These are phyloP conservation scores for Planiliza haematocheilus DNA, from an alignment of 2,113 vertebrate genomes.

Conservation along the genomic window DNA sequence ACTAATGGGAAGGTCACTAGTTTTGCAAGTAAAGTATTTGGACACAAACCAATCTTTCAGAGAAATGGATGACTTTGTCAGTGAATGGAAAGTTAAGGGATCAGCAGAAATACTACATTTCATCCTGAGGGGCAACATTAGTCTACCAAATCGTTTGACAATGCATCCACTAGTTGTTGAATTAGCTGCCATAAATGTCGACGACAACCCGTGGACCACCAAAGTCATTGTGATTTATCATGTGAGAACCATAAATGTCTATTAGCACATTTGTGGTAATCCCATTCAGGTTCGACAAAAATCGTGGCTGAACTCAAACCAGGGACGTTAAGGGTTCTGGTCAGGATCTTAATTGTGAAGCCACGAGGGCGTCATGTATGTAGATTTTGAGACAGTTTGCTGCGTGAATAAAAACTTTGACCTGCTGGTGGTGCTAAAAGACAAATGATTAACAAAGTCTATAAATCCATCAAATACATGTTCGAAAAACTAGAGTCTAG, in stretches of 20 bases:
- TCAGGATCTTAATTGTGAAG: not conserved
- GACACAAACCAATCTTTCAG: too few species aligned
- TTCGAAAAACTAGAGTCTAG: not conserved
- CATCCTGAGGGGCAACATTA: not conserved
- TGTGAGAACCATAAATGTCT: not conserved
- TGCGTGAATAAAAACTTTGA: not conserved
- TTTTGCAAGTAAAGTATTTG: too few species aligned
- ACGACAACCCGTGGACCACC: too few species aligned
- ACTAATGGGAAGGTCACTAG: too few species aligned
- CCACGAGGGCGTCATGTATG: not conserved
- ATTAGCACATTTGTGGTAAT: not conserved
- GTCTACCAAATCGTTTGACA: not conserved
- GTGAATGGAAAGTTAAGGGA: too few species aligned
- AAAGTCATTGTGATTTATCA: not conserved
- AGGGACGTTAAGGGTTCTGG: not conserved
- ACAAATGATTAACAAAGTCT: not conserved
- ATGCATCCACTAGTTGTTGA: too few species aligned
- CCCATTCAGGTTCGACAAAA: too few species aligned
- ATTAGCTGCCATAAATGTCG: too few species aligned
- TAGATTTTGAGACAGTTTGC: not conserved
- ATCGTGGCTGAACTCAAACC: too few species aligned
- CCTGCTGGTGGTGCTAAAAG: not conserved
- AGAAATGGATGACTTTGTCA: too few species aligned
- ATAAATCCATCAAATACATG: not conserved
- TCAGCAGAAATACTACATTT: not conserved